Evolutionary conservation across 1,140 invertebrate species (phyloP).

Genomic region (Zaprionus camerounensis): DNA sequence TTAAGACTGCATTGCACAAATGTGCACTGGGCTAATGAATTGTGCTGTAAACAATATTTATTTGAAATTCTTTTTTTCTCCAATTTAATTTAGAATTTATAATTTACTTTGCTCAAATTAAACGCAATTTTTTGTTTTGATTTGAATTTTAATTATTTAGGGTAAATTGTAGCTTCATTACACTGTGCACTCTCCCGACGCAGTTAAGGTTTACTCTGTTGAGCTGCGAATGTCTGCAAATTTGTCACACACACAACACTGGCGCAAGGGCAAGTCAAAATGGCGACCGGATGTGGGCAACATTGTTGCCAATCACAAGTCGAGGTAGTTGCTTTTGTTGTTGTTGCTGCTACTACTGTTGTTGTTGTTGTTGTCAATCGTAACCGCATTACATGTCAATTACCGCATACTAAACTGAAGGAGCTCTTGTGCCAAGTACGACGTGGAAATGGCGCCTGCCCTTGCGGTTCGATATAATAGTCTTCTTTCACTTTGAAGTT

Average conservation of each 20-base stretch:
- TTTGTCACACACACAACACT: conserved; percentile 58
- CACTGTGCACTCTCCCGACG: conserved; percentile 22
- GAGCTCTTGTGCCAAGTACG: conserved; percentile 73
- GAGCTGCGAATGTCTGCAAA: conserved; percentile 44
- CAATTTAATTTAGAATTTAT: background rate
- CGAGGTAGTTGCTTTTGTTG: conserved; percentile 22
- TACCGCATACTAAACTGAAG: conserved; percentile 77
- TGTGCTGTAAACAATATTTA: too few relatives aligned
- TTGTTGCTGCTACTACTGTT: conserved; percentile 10
- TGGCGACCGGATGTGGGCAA: conserved; percentile 71
- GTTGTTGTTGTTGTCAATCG: conserved; percentile 69
- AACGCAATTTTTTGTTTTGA: too few relatives aligned
- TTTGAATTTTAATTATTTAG: background rate
- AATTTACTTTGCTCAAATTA: background rate
- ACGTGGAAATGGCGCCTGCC: conserved; percentile 45
- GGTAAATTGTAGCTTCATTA: background rate
- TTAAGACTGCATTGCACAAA: background rate
- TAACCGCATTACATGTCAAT: conserved; percentile 82
- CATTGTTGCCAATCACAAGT: conserved; percentile 67
- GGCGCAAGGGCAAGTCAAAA: conserved; percentile 56
- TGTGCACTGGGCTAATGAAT: background rate
- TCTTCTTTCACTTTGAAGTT: conserved; percentile 53
- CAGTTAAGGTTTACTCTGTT: conserved; percentile 52
- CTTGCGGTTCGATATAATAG: conserved; percentile 48
- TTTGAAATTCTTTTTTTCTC: background rate